Evolutionary conservation across 2,113 vertebrate genomes (phyloP), one percentile per base, ranked within the genome.

Genomic region (Lagopus muta): DNA sequence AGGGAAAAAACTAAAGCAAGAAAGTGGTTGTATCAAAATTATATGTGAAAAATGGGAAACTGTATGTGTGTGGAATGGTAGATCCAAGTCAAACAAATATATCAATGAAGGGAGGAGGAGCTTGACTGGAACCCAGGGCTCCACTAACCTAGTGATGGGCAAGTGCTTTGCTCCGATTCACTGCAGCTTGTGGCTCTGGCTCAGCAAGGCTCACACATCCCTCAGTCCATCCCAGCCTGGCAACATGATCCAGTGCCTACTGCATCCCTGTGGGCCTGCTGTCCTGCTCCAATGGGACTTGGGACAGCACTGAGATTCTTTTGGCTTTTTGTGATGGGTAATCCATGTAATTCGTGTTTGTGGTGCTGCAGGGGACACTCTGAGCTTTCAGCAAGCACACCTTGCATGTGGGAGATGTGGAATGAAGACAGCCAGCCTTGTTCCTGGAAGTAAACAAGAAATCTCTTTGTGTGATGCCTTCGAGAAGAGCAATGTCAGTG

Each of bases 221-320:
- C 57, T 88, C 52, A 80, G 5, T 60, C 66, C 20, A 27, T 65
- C 65, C 38, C 18, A 52, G 17, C 57, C n/a, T 79, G 45, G 66
- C 47, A 86, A 13, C 28, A 2, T 10, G 42, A 82, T 48, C 17
- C 55, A 58, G 10, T 22, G 32, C 38, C 28, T 81, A 3, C 66
- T 4, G 4, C 28, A 34, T 22, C 34, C 8, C 22, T 88, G 34
- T n/a, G 48, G 66, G 34, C 20, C 10, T 42, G 17, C n/a, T 1
- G 67, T 22, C n/a, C 28, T 58, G 1, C 32, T 72, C 40, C 48
- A 0, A 0, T 0, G 6, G 70, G 25, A 7, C 61, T 83, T 25
- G 5, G 34, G 27, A 16, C 57, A 78, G 43, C 32, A 19, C 47
- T 22, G 28, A 60, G 52, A 34, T 20, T 20, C 19, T 17, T 17